These are phyloP conservation scores for Drosophila navojoa DNA, from an alignment of 1,140 invertebrate genomes.

Conservation along the genomic window DNA sequence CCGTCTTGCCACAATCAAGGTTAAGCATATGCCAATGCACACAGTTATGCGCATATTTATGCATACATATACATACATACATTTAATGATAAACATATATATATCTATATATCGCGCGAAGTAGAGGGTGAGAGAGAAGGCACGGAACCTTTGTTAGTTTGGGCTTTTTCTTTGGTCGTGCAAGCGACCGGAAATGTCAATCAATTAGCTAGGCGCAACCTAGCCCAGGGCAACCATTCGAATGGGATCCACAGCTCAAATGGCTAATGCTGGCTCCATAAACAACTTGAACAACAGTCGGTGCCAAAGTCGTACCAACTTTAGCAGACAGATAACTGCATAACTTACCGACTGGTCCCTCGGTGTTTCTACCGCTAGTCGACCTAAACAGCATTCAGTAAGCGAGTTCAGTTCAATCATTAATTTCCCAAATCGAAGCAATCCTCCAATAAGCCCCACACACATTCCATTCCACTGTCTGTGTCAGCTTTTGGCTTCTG, in stretches of 20 bases:
- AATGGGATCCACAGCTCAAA: conserved; percentile 2
- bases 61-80: background rate
- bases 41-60: conserved; percentile 61
- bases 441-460: too few species aligned
- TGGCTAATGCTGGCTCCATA: background rate
- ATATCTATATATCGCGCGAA: background rate
- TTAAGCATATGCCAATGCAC: conserved; percentile 65
- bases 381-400: too few species aligned
- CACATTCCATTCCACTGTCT: too few species aligned
- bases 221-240: conserved; percentile 27
- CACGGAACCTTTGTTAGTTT: background rate
- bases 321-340: background rate
- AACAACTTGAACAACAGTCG: background rate
- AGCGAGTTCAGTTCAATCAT: too few species aligned
- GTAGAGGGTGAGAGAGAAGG: background rate
- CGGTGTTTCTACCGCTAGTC: too few species aligned
- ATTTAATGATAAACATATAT: background rate
- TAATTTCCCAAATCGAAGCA: too few species aligned
- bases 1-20: conserved; percentile 71
- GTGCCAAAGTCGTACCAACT: background rate
- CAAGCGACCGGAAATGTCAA: conserved; percentile 64
- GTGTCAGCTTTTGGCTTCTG: too few species aligned
- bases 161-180: conserved; percentile 17
- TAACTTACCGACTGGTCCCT: too few species aligned
- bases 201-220: conserved; percentile 55